Base-by-base conservation (phyloP, 2,888 invertebrate genomes). In the Stenodema calcarata region DNA sequence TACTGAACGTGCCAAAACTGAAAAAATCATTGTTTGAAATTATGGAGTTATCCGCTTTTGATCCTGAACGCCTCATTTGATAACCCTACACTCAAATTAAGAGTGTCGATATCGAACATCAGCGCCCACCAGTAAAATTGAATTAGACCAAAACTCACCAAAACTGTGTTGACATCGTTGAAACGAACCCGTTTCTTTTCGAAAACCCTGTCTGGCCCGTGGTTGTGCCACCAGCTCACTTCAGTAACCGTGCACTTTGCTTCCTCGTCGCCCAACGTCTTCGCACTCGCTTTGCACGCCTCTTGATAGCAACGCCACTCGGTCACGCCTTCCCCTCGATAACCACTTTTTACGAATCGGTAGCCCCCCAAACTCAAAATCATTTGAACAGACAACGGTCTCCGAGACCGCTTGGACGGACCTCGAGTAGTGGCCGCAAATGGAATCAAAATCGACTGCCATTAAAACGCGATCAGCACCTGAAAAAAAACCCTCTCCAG, bases 221-320 rank as follows among this genome's bases (percentile, higher is more conserved):
- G 83, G 18, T 83, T 83, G 44, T 83, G 83, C 83, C 83, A 83
- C 28, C 47, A 18, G 73, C 83, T 83, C 70, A 44, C 73, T 6
- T 44, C 83, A 16, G 28, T 83, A 14, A 83, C 9, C 11, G 44
- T 70, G 83, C 70, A 83, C 69, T 70, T 16, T 14, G 28, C 54
- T 41, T 83, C 83, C 18, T 73, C 83, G 42, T 69, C 70, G 2
- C 27, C 83, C 27, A 44, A 23, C 4, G 83, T 83, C 44, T 41
- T 83, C 27, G 73, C 83, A 27, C 42, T 30, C 9, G 83, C 83
- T 83, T 83, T 70, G 28, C 83, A 83, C 0, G 42, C 12, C 27
- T 73, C 83, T 2, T 70, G 7, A 12, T n/a, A 44, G 28, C 83
- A 83, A 41, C 41, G 0, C 83, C 83, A 83, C 30, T 83, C 44